phyloP scores from a whole-genome alignment of 2,797 vertebrate species.

The Rhinophrynus dorsalis region DNA sequence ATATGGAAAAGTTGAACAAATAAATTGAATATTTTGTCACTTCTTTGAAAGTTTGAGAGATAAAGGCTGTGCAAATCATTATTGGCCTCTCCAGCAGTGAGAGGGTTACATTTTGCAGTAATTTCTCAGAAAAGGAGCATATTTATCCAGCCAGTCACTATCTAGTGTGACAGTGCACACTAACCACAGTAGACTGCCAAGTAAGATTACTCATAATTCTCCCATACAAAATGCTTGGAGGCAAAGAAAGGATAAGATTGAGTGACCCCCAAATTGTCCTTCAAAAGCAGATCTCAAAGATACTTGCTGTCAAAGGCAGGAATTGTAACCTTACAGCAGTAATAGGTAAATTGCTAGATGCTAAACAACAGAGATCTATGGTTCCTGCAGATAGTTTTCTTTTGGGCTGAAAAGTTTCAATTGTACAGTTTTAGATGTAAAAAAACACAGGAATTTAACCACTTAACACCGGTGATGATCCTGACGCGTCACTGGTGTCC shows the following conservation, averaged over 20 bases:
- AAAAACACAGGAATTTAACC: no score
- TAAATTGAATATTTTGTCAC: no score
- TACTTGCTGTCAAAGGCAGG: constrained; percentile 34
- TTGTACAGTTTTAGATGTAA: no score
- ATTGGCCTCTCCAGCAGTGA: no score
- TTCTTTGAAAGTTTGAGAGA: no score
- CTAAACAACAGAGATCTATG: background rate
- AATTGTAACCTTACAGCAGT: constrained; percentile 5
- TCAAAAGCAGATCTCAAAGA: constrained; percentile 28
- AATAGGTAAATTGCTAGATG: constrained; percentile 22
- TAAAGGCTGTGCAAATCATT: no score
- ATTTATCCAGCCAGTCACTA: constrained; percentile 3
- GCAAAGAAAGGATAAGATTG: constrained; percentile 36
- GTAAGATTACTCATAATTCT: constrained; percentile 33
- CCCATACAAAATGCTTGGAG: constrained; percentile 35
- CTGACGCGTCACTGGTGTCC: no score
- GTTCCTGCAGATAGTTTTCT: background rate
- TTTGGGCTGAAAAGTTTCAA: no score
- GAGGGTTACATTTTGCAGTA: no score
- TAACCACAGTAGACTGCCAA: constrained; percentile 32
- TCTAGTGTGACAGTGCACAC: constrained; percentile 2
- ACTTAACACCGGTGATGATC: no score
- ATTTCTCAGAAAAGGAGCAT: no score
- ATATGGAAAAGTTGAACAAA: no score
- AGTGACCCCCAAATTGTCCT: constrained; percentile 48